A percentile compares a stretch with the other conserved stretches of the same genome.
Evolutionary conservation across 1,140 invertebrate species (phyloP).

Genomic region (Heliothis virescens): DNA sequence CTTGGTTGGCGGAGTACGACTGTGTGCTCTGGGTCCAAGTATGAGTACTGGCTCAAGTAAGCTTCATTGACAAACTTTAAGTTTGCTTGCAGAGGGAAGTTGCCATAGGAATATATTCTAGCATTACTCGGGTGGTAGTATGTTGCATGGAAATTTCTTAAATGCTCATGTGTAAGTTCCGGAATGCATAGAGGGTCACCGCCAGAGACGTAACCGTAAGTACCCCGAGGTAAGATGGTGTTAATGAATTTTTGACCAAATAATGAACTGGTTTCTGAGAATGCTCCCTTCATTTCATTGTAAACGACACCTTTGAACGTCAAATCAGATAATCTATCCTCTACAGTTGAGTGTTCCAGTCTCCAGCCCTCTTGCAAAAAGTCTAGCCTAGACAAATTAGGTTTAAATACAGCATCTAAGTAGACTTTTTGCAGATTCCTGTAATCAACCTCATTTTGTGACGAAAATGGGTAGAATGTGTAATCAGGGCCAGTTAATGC

Average conservation of each 20-base stretch:
- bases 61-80: slow-evolving; percentile 92
- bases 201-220: slow-evolving; percentile 95
- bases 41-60: slow-evolving; percentile 89
- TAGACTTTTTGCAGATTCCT: slow-evolving; percentile 95
- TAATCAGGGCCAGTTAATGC: slow-evolving; percentile 98
- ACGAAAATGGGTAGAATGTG: slow-evolving; percentile 97
- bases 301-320: slow-evolving; percentile 97
- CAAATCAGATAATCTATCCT: slow-evolving; percentile 91
- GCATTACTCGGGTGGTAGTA: slow-evolving; percentile 97
- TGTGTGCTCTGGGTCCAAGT: slow-evolving; percentile 88
- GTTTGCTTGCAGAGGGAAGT: slow-evolving; percentile 93
- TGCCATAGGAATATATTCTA: slow-evolving; percentile 96
- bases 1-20: slow-evolving; percentile 90
- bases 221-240: slow-evolving; percentile 92
- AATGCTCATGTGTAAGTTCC: slow-evolving; percentile 92
- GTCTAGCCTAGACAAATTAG: slow-evolving; percentile 92
- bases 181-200: slow-evolving; percentile 96
- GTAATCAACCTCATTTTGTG: slow-evolving; percentile 95
- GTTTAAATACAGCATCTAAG: slow-evolving; percentile 95
- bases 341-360: slow-evolving; percentile 93
- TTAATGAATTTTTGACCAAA: slow-evolving; percentile 93
- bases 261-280: slow-evolving; percentile 94
- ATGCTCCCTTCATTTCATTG: slow-evolving; percentile 99
- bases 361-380: slow-evolving; percentile 98
- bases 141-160: slow-evolving; percentile 93